These are phyloP conservation scores for Zophobas morio DNA, from an alignment of 1,140 invertebrate species.

Conservation along the genomic window DNA sequence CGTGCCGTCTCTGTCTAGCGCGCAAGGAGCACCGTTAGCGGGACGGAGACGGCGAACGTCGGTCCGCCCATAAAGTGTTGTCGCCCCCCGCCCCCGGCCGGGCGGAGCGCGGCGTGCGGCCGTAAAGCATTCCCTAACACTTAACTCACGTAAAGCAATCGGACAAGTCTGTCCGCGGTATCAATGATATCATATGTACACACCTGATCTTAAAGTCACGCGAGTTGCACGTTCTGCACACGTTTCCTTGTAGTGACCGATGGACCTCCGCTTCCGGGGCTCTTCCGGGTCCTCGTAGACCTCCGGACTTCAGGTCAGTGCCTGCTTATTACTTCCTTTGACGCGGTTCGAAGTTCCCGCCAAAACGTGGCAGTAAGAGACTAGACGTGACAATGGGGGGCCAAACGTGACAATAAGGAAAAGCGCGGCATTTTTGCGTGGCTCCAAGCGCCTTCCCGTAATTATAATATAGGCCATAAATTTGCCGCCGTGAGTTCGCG, in stretches of 20 bases:
- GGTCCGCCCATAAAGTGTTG: slow-evolving; percentile 67
- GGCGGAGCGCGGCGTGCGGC: slow-evolving; percentile 61
- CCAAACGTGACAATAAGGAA: no score
- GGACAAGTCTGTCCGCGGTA: slow-evolving; percentile 65
- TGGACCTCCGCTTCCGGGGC: slow-evolving; percentile 63
- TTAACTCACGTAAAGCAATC: slow-evolving; percentile 68
- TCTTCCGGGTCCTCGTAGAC: slow-evolving; percentile 63
- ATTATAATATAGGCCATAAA: slow-evolving; percentile 63
- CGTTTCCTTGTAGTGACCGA: slow-evolving; percentile 61
- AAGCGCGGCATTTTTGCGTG: neutral
- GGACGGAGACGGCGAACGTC: slow-evolving; percentile 54
- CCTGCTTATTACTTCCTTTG: slow-evolving; percentile 63
- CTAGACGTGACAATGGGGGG: no score
- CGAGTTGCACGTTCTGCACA: slow-evolving; percentile 34
- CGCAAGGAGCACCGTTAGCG: slow-evolving; percentile 12
- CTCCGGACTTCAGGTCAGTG: slow-evolving; percentile 65
- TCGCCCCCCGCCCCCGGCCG: slow-evolving; percentile 58
- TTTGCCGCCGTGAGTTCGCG: slow-evolving; percentile 52
- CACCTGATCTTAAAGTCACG: slow-evolving; percentile 16
- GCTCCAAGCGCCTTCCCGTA: slow-evolving; percentile 52
- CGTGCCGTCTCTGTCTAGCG: slow-evolving; percentile 54
- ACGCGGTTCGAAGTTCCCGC: neutral
- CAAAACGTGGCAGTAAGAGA: neutral
- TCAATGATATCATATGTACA: slow-evolving; percentile 63
- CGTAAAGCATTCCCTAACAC: slow-evolving; percentile 68